Conservation (phyloP, 37 sponge, comb jelly and placozoan genomes). For the Halisarca cf. caerulea region DNA sequence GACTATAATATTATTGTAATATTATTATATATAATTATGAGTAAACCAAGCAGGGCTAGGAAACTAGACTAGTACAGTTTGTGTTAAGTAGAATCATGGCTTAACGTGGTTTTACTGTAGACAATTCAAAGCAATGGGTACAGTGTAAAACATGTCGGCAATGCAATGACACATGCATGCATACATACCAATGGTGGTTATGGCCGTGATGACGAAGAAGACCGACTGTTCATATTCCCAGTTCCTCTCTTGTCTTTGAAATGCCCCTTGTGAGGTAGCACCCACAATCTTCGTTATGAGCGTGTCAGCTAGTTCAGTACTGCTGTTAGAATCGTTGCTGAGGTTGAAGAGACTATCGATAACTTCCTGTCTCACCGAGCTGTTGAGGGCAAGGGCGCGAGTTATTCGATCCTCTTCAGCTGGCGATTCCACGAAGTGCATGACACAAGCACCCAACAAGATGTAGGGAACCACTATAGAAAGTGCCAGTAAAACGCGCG, state of each 20-base stretch:
- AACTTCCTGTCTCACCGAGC: neutral
- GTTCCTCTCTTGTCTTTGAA: neutral
- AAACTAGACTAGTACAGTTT: too few species aligned
- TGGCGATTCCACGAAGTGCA: neutral
- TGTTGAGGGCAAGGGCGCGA: neutral
- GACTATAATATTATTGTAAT: too few species aligned
- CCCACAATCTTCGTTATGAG: neutral
- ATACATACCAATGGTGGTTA: slow-evolving; percentile 36
- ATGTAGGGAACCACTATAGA: neutral
- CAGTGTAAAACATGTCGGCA: too few species aligned
- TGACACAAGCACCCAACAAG: neutral
- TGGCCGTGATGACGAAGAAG: slow-evolving; percentile 25
- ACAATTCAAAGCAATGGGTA: too few species aligned
- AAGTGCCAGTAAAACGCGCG: neutral
- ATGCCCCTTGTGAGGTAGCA: neutral
- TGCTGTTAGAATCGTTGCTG: neutral
- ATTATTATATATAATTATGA: too few species aligned
- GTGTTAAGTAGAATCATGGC: too few species aligned
- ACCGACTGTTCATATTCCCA: slow-evolving; percentile 33
- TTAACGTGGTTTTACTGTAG: too few species aligned
- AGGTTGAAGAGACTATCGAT: neutral
- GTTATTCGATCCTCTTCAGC: neutral
- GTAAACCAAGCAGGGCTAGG: too few species aligned
- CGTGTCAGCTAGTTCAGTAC: neutral
- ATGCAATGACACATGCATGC: too few species aligned